Percentiles rank a stretch among this genome's conserved stretches.
Conservation (phyloP, 2,113 vertebrate species). For the Bolborhynchus lineola region DNA sequence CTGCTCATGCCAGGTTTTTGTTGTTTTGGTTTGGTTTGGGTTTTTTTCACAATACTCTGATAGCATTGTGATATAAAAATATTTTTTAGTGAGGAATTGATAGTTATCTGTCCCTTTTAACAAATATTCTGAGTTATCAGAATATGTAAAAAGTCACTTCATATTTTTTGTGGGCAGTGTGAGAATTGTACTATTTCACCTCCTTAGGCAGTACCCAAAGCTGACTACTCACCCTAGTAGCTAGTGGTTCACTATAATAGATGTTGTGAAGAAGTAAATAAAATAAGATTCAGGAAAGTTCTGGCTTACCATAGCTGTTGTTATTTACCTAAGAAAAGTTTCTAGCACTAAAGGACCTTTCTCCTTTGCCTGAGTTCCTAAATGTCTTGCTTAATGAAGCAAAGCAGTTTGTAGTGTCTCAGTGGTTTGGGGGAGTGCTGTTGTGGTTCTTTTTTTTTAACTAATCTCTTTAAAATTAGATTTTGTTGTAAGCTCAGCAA, state of each 20-base stretch:
- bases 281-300: background rate
- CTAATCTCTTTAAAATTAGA: background rate
- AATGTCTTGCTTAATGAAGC: background rate
- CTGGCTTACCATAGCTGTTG: background rate
- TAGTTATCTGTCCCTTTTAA: background rate
- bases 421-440: background rate
- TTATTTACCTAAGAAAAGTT: background rate
- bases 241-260: background rate
- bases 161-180: background rate
- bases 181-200: background rate
- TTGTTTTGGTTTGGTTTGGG: background rate
- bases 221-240: background rate
- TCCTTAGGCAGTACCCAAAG: background rate
- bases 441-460: background rate
- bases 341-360: background rate
- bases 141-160: background rate
- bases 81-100: background rate
- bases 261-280: background rate
- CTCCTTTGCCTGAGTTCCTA: rapidly evolving
- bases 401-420: background rate
- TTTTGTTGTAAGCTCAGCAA: background rate
- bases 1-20: background rate
- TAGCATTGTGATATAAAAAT: background rate
- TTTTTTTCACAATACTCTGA: background rate
- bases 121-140: background rate